Conservation (phyloP, 2,888 invertebrate species). For the Cataglyphis altisquamis region DNA sequence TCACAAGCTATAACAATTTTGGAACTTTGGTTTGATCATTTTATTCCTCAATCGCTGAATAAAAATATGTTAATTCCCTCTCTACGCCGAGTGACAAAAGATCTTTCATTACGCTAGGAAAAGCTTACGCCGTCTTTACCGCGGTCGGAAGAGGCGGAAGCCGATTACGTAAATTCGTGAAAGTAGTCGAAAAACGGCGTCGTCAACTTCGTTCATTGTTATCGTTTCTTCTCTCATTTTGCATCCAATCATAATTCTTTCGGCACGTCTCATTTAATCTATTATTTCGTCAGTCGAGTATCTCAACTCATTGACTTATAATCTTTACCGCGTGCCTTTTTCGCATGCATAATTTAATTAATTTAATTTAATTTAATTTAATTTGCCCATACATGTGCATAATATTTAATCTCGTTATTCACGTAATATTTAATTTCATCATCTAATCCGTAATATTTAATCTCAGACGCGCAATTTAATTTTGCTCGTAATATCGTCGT, state of each 20-base stretch:
- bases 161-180: constrained; percentile 60
- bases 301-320: background rate
- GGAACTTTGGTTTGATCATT: constrained; percentile 25
- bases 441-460: background rate
- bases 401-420: background rate
- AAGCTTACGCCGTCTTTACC: constrained; percentile 13
- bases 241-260: constrained; percentile 47
- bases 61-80: constrained; percentile 43
- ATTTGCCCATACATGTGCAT: background rate
- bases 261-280: constrained; percentile 37
- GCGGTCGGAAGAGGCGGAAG: constrained; percentile 23
- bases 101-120: constrained; percentile 44
- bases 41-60: constrained; percentile 25
- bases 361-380: background rate
- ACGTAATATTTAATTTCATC: background rate
- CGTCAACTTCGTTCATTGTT: constrained; percentile 42
- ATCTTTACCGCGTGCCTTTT: background rate
- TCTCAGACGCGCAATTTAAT: background rate
- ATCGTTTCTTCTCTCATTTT: constrained; percentile 41
- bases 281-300: constrained; percentile 17
- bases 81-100: constrained; percentile 23
- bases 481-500: background rate
- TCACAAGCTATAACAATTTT: background rate
- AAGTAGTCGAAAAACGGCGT: constrained; percentile 45
- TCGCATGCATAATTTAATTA: background rate